Evolutionary conservation across 30 jellyfish, hydroid and myxozoan species (phyloP).

Genomic region (Hydra vulgaris): DNA sequence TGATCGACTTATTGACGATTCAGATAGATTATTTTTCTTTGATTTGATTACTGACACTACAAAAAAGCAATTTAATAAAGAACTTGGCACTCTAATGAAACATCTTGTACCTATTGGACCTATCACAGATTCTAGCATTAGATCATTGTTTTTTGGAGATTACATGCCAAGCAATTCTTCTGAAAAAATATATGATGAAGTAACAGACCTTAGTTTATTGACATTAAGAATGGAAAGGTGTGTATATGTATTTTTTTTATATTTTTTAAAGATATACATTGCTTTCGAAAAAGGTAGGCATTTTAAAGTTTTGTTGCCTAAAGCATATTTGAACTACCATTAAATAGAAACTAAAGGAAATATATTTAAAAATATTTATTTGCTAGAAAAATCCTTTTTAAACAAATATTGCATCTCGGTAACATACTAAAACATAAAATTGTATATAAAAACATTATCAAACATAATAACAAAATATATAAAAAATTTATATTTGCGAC

Average conservation of each 20-base stretch:
- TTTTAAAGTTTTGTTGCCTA: too few relatives aligned
- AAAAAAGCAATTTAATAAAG: slow-evolving; percentile 76
- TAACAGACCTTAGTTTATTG: slow-evolving; percentile 61
- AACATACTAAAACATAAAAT: too few relatives aligned
- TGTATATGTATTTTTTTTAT: slow-evolving; percentile 25
- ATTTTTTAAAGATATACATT: not conserved
- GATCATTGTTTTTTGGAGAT: slow-evolving; percentile 97
- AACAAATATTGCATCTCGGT: too few relatives aligned
- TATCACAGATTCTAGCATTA: slow-evolving; percentile 62
- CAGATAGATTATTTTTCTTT: slow-evolving; percentile 79
- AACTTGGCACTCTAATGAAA: slow-evolving; percentile 47
- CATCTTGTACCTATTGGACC: slow-evolving; percentile 80
- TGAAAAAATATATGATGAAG: slow-evolving; percentile 74
- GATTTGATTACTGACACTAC: slow-evolving; percentile 56
- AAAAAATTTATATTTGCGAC: too few relatives aligned
- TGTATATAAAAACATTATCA: too few relatives aligned
- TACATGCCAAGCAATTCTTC: slow-evolving; percentile 66
- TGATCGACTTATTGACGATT: slow-evolving; percentile 85
- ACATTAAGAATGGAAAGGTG: slow-evolving; percentile 83
- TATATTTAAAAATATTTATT: too few relatives aligned
- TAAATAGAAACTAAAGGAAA: too few relatives aligned
- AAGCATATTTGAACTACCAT: too few relatives aligned
- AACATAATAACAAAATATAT: too few relatives aligned
- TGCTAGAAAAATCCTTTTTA: too few relatives aligned
- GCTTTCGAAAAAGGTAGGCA: too few relatives aligned